phyloP scores from a whole-genome alignment of 2,113 vertebrate genomes.

The Notothenia coriiceps region DNA sequence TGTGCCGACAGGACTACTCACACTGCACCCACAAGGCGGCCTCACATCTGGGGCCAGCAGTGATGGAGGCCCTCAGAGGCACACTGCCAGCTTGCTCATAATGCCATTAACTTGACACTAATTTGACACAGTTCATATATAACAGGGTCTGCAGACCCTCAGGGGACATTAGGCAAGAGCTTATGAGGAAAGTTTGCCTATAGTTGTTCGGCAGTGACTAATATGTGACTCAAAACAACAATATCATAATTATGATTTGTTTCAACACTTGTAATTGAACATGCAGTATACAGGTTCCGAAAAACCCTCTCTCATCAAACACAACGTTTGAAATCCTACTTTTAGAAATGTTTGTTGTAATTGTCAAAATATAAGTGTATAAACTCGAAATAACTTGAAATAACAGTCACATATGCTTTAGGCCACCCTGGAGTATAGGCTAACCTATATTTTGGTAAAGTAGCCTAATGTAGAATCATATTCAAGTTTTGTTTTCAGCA shows the following conservation, averaged over 20 bases:
- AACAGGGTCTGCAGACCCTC: conserved; percentile 29
- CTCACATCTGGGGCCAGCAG: conserved; percentile 76
- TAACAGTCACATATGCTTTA: too few species aligned
- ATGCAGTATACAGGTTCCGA: not conserved
- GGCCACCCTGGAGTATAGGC: too few species aligned
- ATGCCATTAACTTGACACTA: conserved; percentile 60
- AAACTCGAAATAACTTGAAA: too few species aligned
- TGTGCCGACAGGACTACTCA: conserved; percentile 60
- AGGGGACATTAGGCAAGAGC: conserved; percentile 5
- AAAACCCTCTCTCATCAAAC: not conserved
- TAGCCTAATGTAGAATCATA: not conserved
- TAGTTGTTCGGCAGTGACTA: conserved; percentile 6
- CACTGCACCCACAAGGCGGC: conserved; percentile 49
- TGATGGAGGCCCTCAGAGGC: conserved; percentile 53
- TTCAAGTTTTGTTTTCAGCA: not conserved
- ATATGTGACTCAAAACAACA: conserved; percentile 1
- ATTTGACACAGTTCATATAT: conserved; percentile 54
- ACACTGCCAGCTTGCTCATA: conserved; percentile 44
- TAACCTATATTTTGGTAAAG: not conserved
- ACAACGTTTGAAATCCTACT: not conserved
- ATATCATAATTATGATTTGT: not conserved
- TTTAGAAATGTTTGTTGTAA: not conserved
- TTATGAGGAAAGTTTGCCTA: conserved; percentile 14
- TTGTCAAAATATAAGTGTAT: not conserved
- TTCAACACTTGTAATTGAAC: not conserved